A percentile compares a stretch with the other conserved stretches of the same genome.
Evolutionary conservation across 64 coral and sea anemone species (phyloP).

Genomic region (Pocillopora verrucosa): DNA sequence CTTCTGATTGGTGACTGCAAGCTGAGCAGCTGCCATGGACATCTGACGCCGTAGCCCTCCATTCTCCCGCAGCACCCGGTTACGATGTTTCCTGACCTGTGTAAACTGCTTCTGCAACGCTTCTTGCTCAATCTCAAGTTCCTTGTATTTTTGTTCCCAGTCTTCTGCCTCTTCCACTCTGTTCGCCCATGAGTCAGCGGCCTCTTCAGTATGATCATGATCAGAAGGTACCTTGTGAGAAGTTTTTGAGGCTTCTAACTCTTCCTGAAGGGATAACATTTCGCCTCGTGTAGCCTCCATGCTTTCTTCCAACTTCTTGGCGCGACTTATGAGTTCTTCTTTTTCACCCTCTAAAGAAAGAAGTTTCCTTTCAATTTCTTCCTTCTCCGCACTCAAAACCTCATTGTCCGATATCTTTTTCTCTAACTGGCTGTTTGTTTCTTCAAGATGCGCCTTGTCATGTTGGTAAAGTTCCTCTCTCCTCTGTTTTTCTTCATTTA

Average conservation of each 20-base stretch:
- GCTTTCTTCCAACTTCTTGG: conserved; percentile 21
- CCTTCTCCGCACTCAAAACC: not conserved
- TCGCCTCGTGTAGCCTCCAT: conserved; percentile 2
- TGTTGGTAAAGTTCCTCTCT: conserved; percentile 34
- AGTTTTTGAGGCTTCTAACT: not conserved
- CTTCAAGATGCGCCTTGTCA: conserved; percentile 37
- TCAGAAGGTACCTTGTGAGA: not conserved
- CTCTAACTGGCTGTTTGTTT: conserved; percentile 29
- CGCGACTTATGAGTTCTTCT: not conserved
- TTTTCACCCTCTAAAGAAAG: conserved; percentile 39
- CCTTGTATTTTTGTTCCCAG: conserved; percentile 42
- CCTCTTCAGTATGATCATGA: not conserved
- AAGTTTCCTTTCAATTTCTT: conserved; percentile 25
- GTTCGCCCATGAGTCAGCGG: conserved; percentile 21
- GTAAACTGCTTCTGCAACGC: conserved; percentile 67
- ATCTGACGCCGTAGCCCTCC: conserved; percentile 89
- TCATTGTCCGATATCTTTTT: conserved; percentile 28
- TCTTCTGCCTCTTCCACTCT: conserved; percentile 8
- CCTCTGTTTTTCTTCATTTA: conserved; percentile 46
- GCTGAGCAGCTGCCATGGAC: conserved; percentile 88
- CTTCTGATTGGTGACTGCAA: conserved; percentile 84
- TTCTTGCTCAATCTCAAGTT: conserved; percentile 29
- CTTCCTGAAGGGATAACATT: conserved; percentile 19
- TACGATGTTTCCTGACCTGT: conserved; percentile 91
- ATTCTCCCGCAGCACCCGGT: conserved; percentile 86